Base-by-base conservation (phyloP, 2,797 vertebrate species). In the Clarias platycephalus region DNA sequence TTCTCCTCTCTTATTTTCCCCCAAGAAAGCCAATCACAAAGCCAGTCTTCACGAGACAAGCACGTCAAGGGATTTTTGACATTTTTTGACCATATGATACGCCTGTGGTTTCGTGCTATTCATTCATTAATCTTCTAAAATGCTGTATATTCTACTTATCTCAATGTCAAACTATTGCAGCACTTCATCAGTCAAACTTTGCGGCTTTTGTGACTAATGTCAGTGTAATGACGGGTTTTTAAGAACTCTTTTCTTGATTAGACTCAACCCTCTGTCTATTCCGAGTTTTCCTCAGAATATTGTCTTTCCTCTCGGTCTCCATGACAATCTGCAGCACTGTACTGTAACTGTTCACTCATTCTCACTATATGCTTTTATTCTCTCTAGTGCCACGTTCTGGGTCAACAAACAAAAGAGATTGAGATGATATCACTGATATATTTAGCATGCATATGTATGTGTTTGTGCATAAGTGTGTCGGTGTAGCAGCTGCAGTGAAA, bases 401-500 rank as follows among this genome's bases (percentile, higher is more conserved):
- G 57, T 84, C 58, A 80, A 40, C 40, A 37, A 63, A 18, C 44
- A 53, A 37, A 63, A 18, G 28, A 53, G 77, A 57, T 68, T 62
- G 58, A 70, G 58, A 80, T 63, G 12, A 66, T 75, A 81, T 67
- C n/a, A 37, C 20, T 37, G 53, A 85, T 81, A 60, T 66, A 76
- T 81, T 74, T 72, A 81, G 49, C 28, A 58, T 84, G 68, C n/a
- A 64, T 40, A 64, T 76, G 34, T 75, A 53, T 67, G 77, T 53
- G 28, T 81, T 31, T 85, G 37, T 31, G 15, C 67, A 40, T 28
- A 63, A 64, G 75, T 31, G 79, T 78, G 37, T 53, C 3, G 22
- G 85, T 57, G 71, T 26, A 70, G 76, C 77, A 84, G 77, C 83
- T 84, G 77, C 64, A 55, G 57, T 80, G 67, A 80, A 84, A 85